A percentile compares a stretch with the other conserved stretches of the same genome.
Evolutionary conservation across 2,797 vertebrate genomes (phyloP).

Genomic region (Peromyscus aztecus): DNA sequence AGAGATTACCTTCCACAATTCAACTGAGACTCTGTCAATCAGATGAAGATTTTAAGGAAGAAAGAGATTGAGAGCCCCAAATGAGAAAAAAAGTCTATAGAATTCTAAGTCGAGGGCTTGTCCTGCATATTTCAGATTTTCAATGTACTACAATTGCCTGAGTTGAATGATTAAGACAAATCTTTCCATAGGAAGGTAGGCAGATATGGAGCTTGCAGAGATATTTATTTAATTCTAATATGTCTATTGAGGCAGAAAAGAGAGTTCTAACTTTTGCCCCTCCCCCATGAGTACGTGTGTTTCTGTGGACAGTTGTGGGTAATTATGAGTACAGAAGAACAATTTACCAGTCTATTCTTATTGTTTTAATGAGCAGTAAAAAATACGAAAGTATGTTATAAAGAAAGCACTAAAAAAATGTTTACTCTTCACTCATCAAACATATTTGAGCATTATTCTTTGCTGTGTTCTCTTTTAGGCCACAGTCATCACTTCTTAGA

Average conservation of each 20-base stretch:
- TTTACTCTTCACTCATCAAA: not conserved
- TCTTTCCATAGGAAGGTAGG: not conserved
- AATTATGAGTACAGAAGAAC: not conserved
- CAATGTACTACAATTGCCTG: not conserved
- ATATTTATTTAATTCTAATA: not conserved
- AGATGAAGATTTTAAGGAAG: conserved; percentile 1
- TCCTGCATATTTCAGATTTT: not conserved
- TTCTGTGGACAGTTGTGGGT: not conserved
- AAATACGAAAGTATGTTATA: not conserved
- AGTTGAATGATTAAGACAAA: conserved; percentile 19
- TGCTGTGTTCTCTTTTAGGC: not conserved
- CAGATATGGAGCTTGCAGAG: not conserved
- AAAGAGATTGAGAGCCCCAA: not conserved
- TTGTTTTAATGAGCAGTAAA: not conserved
- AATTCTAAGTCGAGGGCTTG: not conserved
- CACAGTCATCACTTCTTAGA: not conserved
- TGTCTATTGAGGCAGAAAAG: not conserved
- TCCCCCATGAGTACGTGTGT: not conserved
- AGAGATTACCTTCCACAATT: conserved; percentile 1
- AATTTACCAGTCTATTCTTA: not conserved
- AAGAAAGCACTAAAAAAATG: conserved; percentile 33
- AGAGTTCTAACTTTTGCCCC: not conserved
- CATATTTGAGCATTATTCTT: not conserved
- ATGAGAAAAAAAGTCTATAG: not conserved
- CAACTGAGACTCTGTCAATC: conserved; percentile 37